A percentile compares a stretch with the other conserved stretches of the same genome.
These are phyloP conservation scores for Artibeus lituratus DNA, from an alignment of 2,797 vertebrate genomes.

Conservation along the genomic window DNA sequence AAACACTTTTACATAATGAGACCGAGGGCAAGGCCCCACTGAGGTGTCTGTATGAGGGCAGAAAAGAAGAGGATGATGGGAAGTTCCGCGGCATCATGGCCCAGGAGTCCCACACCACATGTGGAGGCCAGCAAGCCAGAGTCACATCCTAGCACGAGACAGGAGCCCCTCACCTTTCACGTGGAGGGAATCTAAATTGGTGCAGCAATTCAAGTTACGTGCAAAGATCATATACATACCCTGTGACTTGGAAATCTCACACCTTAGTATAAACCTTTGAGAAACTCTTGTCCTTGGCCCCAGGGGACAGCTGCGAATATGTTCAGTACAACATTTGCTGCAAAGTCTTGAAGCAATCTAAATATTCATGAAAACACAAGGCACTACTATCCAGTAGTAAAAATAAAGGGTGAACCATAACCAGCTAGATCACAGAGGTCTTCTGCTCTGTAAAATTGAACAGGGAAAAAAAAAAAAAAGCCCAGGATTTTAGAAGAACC, in stretches of 20 bases:
- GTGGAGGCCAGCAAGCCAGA: neutral
- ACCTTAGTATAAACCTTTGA: neutral
- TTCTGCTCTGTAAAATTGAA: neutral
- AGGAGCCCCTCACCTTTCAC: neutral
- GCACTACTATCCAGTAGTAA: neutral
- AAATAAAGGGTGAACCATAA: neutral
- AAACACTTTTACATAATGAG: constrained; percentile 32
- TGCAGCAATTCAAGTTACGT: neutral
- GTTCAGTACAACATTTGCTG: neutral
- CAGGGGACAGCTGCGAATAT: neutral
- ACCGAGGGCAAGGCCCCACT: neutral
- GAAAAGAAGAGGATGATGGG: neutral
- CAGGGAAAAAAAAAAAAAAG: neutral
- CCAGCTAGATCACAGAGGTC: neutral
- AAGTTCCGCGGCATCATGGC: neutral
- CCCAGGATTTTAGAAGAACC: constrained; percentile 26
- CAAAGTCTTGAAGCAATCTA: constrained; percentile 9
- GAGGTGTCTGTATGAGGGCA: neutral
- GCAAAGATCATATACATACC: neutral
- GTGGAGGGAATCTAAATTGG: neutral
- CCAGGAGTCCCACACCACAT: neutral
- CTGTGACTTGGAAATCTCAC: neutral
- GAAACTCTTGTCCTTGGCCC: neutral
- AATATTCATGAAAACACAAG: constrained; percentile 42
- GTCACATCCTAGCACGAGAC: neutral